Base-by-base conservation (phyloP, 2,888 invertebrate genomes). In the Cyclophora albipunctata region DNA sequence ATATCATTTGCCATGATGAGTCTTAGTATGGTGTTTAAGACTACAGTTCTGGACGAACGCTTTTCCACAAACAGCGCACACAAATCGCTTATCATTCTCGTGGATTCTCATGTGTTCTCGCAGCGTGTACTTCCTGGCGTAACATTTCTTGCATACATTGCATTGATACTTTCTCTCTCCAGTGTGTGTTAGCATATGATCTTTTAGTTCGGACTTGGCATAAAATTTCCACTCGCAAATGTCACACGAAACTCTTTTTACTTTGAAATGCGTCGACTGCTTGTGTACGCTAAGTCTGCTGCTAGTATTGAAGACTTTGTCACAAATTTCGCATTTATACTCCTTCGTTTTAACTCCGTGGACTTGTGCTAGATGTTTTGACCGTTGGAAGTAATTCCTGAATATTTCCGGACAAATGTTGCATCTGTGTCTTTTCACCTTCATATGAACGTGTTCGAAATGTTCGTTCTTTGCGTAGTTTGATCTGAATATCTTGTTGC, bases 221-320 rank as follows among this genome's bases (percentile, higher is more conserved):
- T 89, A 90, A 60, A 90, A 90, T 49, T 85, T 84, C 78, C 90
- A 90, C 5, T 90, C 90, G 45, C 90, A 91, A 0, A 87, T 67
- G 6, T 82, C 75, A 49, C 90, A 91, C 0, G 81, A 67, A 43
- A 83, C 82, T 3, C 88, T 58, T 52, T 86, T 88, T 47, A 80
- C 58, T 52, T 87, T 89, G 20, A 90, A 73, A 66, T 90, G 90
- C 0, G 89, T 80, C 0, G 80, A 75, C 4, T 73, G 66, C 0
- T 84, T 62, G 47, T 88, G 88, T 0, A 78, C 76, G 0, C 81
- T 78, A 3, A 85, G 62, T 52, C 85, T 84, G 0, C 86, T 86
- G 47, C 84, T 85, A 0, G 75, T 53, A 0, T 73, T 77, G 45
- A 86, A 88, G 0, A 85, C 79, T 67, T 78, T 86, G 0, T 78